Conservation (phyloP, 2,113 vertebrate species). For the Lamprotornis superbus region DNA sequence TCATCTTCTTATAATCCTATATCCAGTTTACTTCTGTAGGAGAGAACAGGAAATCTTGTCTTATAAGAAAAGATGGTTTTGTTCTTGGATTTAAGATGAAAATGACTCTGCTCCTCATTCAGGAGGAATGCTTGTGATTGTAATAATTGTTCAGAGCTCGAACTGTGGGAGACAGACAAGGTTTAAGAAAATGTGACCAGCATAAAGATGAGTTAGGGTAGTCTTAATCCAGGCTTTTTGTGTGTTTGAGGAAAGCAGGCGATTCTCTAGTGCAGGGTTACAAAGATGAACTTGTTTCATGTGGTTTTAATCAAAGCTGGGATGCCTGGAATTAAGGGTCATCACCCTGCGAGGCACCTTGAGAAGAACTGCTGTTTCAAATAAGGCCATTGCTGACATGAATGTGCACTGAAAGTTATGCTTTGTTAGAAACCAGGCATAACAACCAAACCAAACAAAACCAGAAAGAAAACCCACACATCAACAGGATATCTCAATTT, state of each 20-base stretch:
- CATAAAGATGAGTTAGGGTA: background rate
- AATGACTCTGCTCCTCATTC: background rate
- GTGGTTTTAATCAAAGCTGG: conserved; percentile 60
- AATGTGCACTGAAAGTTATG: conserved; percentile 37
- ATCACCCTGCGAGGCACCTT: conserved; percentile 28
- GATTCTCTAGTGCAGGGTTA: background rate
- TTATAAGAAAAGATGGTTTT: background rate
- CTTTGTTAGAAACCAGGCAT: conserved; percentile 39
- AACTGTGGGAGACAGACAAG: background rate
- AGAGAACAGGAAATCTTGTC: background rate
- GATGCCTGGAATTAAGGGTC: conserved; percentile 47
- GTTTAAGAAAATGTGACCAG: background rate
- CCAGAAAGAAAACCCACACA: conserved; percentile 22
- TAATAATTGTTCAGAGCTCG: background rate
- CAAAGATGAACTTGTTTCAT: conserved; percentile 36
- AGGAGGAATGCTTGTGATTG: background rate
- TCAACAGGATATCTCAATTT: conserved; percentile 38
- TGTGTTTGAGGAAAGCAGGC: background rate
- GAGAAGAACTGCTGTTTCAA: conserved; percentile 57
- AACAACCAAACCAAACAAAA: conserved; percentile 47
- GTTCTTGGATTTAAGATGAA: background rate
- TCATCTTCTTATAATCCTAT: background rate
- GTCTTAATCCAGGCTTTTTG: background rate
- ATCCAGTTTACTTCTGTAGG: background rate
- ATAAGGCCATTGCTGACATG: conserved; percentile 42